Base-by-base conservation (phyloP, 2,888 invertebrate genomes). In the Pterostichus madidus region DNA sequence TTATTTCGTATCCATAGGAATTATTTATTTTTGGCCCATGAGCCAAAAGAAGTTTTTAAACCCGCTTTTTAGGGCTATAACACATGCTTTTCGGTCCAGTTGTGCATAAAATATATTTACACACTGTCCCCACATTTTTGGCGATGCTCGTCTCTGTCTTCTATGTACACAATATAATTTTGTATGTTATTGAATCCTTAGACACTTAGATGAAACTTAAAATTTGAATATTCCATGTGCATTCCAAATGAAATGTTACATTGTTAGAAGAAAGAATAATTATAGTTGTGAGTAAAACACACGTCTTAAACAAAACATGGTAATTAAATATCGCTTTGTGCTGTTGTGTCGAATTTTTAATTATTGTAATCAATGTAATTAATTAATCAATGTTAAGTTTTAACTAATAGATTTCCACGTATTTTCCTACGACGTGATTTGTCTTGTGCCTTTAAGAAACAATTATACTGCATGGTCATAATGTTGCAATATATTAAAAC, bases 261-360 rank as follows among this genome's bases (percentile, higher is more conserved):
- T 11, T 15, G 15, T 53, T 15, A n/a, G 5, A 53, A 53, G 53
- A 53, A n/a, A 53, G 6, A 53, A 53, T 53, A 53, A 53, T 53
- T 53, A 53, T 53, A 53, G 53, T 7, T 53, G 5, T 53, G 10
- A 7, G 53, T 6, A n/a, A 53, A 53, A 11, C 10, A n/a, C 4
- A n/a, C 49, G n/a, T 11, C 49, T 11, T 3, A 49, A 53, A 53
- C 53, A 53, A 17, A 61, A 11, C 8, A 8, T 31, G 7, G 61
- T 61, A 61, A 61, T 61, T 61, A 61, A 11, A 17, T 24, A 17
- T 0, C 24, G 24, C 31, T 61, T 61, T 15, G 31, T 61, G 61
- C 13, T 61, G 17, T 61, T 61, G 61, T 61, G 31, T 61, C 24
- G 11, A 61, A 61, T 61, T 61, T 5, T 61, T 61, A 61, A 61